Base-by-base conservation (phyloP, 2,888 invertebrate genomes). In the Lepidonotus clava region DNA sequence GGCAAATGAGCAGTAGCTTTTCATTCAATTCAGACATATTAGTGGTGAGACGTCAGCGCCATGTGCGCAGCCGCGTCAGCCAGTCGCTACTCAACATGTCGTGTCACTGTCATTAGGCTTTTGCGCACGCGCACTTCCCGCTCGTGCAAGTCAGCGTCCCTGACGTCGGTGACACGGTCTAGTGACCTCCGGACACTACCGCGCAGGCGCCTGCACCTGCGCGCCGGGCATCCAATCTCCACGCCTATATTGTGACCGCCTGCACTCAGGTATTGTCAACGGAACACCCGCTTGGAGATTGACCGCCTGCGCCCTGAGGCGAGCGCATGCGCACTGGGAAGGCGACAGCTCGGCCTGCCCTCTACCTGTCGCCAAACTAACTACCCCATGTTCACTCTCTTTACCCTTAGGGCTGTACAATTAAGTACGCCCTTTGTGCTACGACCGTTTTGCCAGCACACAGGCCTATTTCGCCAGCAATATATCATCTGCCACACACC, bases 141-240 rank as follows among this genome's bases (percentile, higher is more conserved):
- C n/a, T n/a, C n/a, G n/a, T n/a, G n/a, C n/a, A n/a, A n/a, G n/a
- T n/a, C n/a, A n/a, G n/a, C n/a, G n/a, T n/a, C n/a, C n/a, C n/a
- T n/a, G n/a, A n/a, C n/a, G n/a, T n/a, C n/a, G n/a, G 36, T 71
- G 71, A 36, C 36, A 38, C 38, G 71, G 21, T 71, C 71, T 38
- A 38, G 14, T 71, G 71, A 38, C 38, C 56, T n/a, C n/a, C 71
- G 6, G 71, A 18, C 71, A 71, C 11, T 21, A 34, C 21, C 4
- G 38, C 71, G 38, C 71, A 71, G 34, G 71, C 71, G 71, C 71
- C 36, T 71, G 38, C 71, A 71, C 71, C 71, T 71, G 71, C 71
- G 71, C 38, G 38, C 36, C 8, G n/a, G n/a, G n/a, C n/a, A n/a
- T n/a, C n/a, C n/a, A n/a, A n/a, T n/a, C n/a, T n/a, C n/a, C n/a